Evolutionary conservation across 2,113 vertebrate species (phyloP).

Genomic region (Tupaia tana): DNA sequence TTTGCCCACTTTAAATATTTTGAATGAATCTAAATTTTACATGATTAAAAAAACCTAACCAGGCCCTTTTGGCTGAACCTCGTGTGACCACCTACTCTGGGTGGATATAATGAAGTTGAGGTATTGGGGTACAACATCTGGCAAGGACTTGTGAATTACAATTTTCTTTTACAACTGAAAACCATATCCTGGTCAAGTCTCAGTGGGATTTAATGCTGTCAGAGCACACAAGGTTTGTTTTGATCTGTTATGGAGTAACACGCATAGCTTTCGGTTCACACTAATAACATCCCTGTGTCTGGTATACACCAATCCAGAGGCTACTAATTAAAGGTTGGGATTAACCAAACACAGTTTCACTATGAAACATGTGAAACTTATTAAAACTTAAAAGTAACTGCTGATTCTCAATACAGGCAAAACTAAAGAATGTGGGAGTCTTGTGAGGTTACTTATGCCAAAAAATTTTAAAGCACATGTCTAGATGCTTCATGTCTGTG

Average conservation of each 20-base stretch:
- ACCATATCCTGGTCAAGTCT: conserved; percentile 87
- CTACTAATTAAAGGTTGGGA: conserved; percentile 89
- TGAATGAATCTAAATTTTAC: conserved; percentile 58
- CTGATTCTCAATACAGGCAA: conserved; percentile 81
- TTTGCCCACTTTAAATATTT: conserved; percentile 35
- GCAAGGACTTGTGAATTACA: conserved; percentile 87
- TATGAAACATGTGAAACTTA: conserved; percentile 87
- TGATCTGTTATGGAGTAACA: conserved; percentile 88
- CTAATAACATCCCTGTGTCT: conserved; percentile 87
- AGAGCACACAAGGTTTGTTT: conserved; percentile 88
- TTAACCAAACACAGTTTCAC: conserved; percentile 87
- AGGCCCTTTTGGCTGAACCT: conserved; percentile 73
- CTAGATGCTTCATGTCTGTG: conserved; percentile 81
- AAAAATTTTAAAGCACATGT: conserved; percentile 83
- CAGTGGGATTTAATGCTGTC: conserved; percentile 87
- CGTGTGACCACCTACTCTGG: conserved; percentile 84
- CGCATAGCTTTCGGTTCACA: conserved; percentile 86
- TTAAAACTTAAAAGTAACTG: conserved; percentile 87
- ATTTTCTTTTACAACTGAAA: conserved; percentile 90
- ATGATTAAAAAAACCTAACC: conserved; percentile 31
- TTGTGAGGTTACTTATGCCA: conserved; percentile 80
- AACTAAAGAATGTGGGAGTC: conserved; percentile 81
- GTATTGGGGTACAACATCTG: conserved; percentile 86
- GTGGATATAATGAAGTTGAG: conserved; percentile 82
- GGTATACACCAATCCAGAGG: conserved; percentile 85